These are phyloP conservation scores for Dichetophora obliterata DNA, from an alignment of 2,888 invertebrate species.

Conservation along the genomic window DNA sequence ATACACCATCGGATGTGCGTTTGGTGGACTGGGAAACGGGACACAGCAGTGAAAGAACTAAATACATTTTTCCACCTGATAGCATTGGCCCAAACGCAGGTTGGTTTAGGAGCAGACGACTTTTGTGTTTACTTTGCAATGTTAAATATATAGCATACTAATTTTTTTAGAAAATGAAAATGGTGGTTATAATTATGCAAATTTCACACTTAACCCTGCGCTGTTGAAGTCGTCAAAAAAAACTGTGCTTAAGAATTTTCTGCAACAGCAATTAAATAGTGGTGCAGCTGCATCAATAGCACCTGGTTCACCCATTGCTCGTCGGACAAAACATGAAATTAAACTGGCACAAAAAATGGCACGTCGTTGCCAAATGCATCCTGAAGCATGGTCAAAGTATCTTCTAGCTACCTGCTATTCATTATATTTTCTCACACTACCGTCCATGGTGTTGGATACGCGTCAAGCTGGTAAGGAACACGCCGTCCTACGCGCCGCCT, in stretches of 20 bases:
- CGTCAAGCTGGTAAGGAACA: constrained; percentile 81
- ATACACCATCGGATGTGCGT: constrained; percentile 73
- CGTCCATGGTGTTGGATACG: constrained; percentile 82
- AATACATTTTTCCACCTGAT: constrained; percentile 95
- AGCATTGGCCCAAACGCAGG: constrained; percentile 64
- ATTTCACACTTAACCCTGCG: constrained; percentile 76
- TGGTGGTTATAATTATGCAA: constrained; percentile 72
- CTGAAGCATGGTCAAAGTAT: constrained; percentile 94
- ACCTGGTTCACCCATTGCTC: constrained; percentile 91
- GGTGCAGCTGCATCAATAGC: constrained; percentile 66
- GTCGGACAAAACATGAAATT: constrained; percentile 95
- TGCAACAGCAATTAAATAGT: constrained; percentile 65
- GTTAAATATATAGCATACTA: neutral
- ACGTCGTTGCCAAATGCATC: constrained; percentile 75
- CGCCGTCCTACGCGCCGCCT: constrained; percentile 83
- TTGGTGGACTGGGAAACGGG: constrained; percentile 86
- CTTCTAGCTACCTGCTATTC: constrained; percentile 90
- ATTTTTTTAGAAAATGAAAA: constrained; percentile 49
- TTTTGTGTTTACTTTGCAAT: neutral
- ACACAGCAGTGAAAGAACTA: constrained; percentile 89
- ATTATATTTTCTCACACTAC: constrained; percentile 95
- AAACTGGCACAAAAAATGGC: constrained; percentile 85
- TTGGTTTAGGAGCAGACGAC: constrained; percentile 53
- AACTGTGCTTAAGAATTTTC: constrained; percentile 60
- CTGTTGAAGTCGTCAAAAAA: constrained; percentile 70